A percentile compares a stretch with the other conserved stretches of the same genome.
Evolutionary conservation across 2,888 invertebrate genomes (phyloP).

Genomic region (Trachelus iudaicus): DNA sequence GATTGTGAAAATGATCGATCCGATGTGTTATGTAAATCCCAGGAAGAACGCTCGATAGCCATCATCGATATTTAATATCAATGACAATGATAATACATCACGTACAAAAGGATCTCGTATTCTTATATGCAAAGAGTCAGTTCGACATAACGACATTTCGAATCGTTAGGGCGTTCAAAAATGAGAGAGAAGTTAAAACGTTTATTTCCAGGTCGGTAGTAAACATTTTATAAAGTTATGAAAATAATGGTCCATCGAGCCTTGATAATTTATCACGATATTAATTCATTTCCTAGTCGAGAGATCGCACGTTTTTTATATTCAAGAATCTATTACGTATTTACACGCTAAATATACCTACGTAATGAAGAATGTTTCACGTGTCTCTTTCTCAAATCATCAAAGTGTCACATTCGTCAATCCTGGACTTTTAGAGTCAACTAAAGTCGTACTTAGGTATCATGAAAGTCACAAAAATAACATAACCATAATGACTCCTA

Average conservation of each 20-base stretch:
- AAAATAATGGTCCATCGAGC: background rate
- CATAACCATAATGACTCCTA: background rate
- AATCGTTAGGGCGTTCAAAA: background rate
- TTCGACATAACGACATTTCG: background rate
- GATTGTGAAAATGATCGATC: slow-evolving; percentile 58
- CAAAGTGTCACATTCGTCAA: background rate
- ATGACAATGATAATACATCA: background rate
- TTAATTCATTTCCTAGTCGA: background rate
- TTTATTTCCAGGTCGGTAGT: background rate
- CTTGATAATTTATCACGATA: background rate
- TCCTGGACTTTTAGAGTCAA: background rate
- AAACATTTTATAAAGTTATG: background rate
- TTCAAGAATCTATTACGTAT: background rate
- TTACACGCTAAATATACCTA: background rate
- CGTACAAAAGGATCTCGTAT: background rate
- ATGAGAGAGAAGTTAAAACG: background rate
- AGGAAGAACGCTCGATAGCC: slow-evolving; percentile 46
- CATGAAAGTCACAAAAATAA: background rate
- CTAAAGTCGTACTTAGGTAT: background rate
- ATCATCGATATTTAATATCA: slow-evolving; percentile 22
- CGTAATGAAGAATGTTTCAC: background rate
- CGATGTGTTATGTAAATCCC: slow-evolving; percentile 55
- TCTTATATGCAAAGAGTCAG: background rate
- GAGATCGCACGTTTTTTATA: background rate
- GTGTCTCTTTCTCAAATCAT: background rate